Evolutionary conservation across 2,113 vertebrate genomes (phyloP).

Genomic region (Columba livia): DNA sequence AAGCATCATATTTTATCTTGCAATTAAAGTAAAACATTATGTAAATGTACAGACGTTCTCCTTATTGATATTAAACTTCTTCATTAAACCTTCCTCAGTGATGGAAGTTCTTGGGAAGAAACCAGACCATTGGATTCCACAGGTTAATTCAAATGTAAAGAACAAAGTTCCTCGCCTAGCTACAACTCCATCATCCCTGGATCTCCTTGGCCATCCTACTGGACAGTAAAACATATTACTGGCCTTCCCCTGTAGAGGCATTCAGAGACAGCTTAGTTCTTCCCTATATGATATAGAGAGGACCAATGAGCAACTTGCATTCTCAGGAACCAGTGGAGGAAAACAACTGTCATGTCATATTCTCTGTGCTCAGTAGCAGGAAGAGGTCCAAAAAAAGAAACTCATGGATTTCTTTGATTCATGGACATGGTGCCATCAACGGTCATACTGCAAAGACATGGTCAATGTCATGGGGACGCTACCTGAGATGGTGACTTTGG

Average conservation of each 20-base stretch:
- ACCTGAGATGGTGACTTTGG: slow-evolving; percentile 98
- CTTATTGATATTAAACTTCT: background rate
- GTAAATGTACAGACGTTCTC: background rate
- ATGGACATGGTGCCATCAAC: background rate
- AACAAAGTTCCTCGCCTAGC: background rate
- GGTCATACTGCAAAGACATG: background rate
- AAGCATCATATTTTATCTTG: background rate
- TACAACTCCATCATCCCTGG: background rate
- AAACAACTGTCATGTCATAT: background rate
- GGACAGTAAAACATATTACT: background rate
- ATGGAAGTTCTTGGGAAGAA: background rate
- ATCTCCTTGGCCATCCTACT: background rate
- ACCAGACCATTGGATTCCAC: background rate
- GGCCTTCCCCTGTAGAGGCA: background rate
- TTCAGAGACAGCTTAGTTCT: background rate
- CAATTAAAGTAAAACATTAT: background rate
- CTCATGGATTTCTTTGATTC: background rate
- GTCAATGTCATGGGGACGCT: slow-evolving; percentile 27
- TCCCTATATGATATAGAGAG: background rate
- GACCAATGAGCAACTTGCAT: background rate
- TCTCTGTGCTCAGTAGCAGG: background rate
- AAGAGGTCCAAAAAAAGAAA: background rate
- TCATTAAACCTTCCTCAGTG: background rate
- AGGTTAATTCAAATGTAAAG: background rate
- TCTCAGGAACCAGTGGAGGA: background rate